Percentiles rank a stretch among this genome's conserved stretches.
phyloP scores from a whole-genome alignment of 1,140 invertebrate genomes.

The Lepidurus arcticus region DNA sequence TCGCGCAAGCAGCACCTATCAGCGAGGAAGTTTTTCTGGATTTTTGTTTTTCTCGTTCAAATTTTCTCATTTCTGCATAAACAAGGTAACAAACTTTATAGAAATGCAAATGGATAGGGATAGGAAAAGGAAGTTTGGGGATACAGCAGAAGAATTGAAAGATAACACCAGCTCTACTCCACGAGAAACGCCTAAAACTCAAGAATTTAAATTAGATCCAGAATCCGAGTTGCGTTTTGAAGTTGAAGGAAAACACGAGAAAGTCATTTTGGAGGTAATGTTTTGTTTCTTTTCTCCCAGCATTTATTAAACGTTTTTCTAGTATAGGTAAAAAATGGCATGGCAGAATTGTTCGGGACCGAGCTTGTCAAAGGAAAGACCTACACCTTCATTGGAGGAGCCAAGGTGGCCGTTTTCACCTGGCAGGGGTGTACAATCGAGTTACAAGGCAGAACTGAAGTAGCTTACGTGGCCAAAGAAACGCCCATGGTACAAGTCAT shows the following conservation, averaged over 20 bases:
- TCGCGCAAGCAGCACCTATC: too few relatives aligned
- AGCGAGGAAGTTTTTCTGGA: too few relatives aligned
- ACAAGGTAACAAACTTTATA: neutral
- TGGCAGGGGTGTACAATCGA: constrained; percentile 89
- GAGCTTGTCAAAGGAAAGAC: constrained; percentile 89
- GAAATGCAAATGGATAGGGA: neutral
- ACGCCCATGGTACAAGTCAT: constrained; percentile 75
- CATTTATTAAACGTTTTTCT: constrained; percentile 32
- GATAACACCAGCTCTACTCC: constrained; percentile 25
- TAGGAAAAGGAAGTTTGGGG: neutral
- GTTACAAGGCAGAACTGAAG: constrained; percentile 78
- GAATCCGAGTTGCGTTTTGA: constrained; percentile 89
- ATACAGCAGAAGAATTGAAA: constrained; percentile 30
- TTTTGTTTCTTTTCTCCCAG: constrained; percentile 24
- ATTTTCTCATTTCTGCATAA: neutral
- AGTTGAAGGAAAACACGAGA: constrained; percentile 80
- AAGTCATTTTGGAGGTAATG: constrained; percentile 70
- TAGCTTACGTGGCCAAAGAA: constrained; percentile 89
- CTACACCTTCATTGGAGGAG: constrained; percentile 82
- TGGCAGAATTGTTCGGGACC: constrained; percentile 94
- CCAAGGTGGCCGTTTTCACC: constrained; percentile 93
- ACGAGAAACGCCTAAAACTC: constrained; percentile 39
- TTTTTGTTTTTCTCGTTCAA: neutral
- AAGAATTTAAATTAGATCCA: constrained; percentile 79
- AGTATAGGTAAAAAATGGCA: constrained; percentile 70